A percentile compares a stretch with the other conserved stretches of the same genome.
Evolutionary conservation across 2,797 vertebrate species (phyloP).

Genomic region (Artibeus lituratus): DNA sequence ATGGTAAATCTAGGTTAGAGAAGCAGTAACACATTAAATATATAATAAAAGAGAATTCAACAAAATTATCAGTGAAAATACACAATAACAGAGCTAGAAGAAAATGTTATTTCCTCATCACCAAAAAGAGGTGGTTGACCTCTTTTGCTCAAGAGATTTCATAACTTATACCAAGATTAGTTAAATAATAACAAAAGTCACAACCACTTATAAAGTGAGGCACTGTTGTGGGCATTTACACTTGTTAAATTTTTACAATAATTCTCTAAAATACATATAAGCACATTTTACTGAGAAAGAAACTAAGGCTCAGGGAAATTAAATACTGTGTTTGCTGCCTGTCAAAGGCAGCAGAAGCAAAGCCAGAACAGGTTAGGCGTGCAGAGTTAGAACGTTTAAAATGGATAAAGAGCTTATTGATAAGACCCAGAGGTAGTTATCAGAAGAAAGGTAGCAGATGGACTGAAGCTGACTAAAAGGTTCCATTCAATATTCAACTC

Average conservation of each 20-base stretch:
- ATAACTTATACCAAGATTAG: background rate
- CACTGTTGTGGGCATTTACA: background rate
- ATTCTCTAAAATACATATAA: background rate
- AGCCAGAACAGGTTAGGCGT: background rate
- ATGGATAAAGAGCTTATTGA: background rate
- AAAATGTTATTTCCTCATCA: background rate
- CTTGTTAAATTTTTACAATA: background rate
- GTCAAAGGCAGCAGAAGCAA: background rate
- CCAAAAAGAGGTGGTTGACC: background rate
- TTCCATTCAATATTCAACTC: background rate
- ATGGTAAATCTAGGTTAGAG: background rate
- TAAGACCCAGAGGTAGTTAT: background rate
- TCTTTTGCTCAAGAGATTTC: background rate
- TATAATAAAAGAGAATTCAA: background rate
- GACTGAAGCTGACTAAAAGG: too few species aligned
- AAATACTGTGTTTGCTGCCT: background rate
- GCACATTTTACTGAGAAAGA: background rate
- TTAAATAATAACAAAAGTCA: background rate
- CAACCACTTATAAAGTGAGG: background rate
- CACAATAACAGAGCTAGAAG: background rate
- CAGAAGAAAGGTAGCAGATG: background rate
- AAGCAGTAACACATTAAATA: background rate
- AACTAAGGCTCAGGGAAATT: background rate
- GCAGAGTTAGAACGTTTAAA: background rate
- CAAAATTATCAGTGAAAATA: background rate